Conservation (phyloP, 1,140 invertebrate genomes). For the Physella acuta region DNA sequence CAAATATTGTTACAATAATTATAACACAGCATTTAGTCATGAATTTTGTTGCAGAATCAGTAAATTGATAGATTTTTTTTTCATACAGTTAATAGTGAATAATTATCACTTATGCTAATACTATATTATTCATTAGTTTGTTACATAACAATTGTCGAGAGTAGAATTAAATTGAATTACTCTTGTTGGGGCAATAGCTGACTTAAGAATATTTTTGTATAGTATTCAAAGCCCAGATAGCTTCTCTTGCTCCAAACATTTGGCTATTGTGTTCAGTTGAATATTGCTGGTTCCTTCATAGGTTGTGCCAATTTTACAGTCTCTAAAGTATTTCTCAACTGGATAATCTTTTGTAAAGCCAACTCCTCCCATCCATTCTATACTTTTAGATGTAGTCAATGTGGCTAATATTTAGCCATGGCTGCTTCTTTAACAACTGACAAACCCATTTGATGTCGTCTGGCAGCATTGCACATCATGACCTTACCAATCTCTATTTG, state of each 20-base stretch:
- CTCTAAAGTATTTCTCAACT: conserved; percentile 94
- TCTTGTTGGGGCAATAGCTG: too few relatives aligned
- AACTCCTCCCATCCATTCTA: conserved; percentile 97
- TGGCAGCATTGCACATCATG: conserved; percentile 90
- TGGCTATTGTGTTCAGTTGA: conserved; percentile 95
- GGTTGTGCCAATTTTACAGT: conserved; percentile 92
- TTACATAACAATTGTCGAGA: too few relatives aligned
- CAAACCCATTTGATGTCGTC: conserved; percentile 78
- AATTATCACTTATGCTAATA: too few relatives aligned
- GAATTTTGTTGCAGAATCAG: too few relatives aligned
- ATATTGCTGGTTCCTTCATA: conserved; percentile 98
- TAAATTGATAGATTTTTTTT: too few relatives aligned
- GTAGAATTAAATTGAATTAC: too few relatives aligned
- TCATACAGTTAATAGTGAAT: too few relatives aligned
- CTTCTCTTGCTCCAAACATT: conserved; percentile 61
- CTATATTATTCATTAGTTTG: too few relatives aligned
- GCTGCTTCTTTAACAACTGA: conserved; percentile 89
- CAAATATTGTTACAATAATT: too few relatives aligned
- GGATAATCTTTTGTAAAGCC: conserved; percentile 94
- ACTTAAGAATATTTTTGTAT: too few relatives aligned
- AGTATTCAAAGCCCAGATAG: conserved; percentile 2
- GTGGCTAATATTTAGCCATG: conserved; percentile 92
- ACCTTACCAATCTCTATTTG: conserved; percentile 86
- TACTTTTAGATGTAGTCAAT: conserved; percentile 82
- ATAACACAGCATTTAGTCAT: too few relatives aligned